These are phyloP conservation scores for Trilocha varians DNA, from an alignment of 2,888 invertebrate genomes.

Conservation along the genomic window DNA sequence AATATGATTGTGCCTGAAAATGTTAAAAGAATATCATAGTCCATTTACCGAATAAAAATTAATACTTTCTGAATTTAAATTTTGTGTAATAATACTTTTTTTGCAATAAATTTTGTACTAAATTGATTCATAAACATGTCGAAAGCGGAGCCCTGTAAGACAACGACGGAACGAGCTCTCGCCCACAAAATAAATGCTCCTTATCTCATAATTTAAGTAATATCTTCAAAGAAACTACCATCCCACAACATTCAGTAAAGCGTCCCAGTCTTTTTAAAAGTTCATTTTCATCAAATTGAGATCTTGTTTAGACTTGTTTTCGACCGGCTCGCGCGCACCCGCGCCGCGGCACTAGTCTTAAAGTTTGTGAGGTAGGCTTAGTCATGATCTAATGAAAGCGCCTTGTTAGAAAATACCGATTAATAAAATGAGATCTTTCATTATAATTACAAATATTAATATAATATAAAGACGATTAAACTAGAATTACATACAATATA, in stretches of 20 bases:
- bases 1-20: constrained; percentile 38
- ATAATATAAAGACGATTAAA: constrained; percentile 69
- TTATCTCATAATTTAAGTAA: constrained; percentile 69
- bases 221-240: constrained; percentile 69
- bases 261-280: constrained; percentile 73
- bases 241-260: constrained; percentile 74
- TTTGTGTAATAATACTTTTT: constrained; percentile 67
- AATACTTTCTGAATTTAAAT: constrained; percentile 67
- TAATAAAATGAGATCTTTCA: constrained; percentile 75
- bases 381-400: constrained; percentile 74
- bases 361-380: constrained; percentile 73
- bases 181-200: constrained; percentile 63
- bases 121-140: constrained; percentile 46
- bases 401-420: constrained; percentile 74
- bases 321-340: constrained; percentile 37
- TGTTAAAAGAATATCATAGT: constrained; percentile 39
- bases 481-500: constrained; percentile 70
- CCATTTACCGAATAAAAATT: constrained; percentile 49
- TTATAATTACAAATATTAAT: constrained; percentile 72
- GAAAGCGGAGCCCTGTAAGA: constrained; percentile 40
- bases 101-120: constrained; percentile 66
- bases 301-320: constrained; percentile 70
- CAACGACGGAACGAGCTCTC: constrained; percentile 34
- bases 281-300: constrained; percentile 74
- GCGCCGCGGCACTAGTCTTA: constrained; percentile 47